Conservation (phyloP, 2,888 invertebrate species). For the Iphiclides podalirius region DNA sequence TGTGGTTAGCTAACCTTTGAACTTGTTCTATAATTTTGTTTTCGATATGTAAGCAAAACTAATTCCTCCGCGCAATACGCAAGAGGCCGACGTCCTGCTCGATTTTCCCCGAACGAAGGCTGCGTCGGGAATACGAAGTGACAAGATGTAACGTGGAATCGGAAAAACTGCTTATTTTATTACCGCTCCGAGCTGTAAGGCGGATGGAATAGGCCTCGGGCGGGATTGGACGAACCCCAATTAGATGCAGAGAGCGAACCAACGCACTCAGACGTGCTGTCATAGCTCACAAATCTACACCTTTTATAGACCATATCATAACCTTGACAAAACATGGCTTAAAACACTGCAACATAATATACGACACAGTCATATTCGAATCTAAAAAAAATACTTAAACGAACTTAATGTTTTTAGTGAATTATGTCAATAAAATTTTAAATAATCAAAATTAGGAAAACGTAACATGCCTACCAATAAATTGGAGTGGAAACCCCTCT, state of each 20-base stretch:
- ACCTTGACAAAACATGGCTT: too few relatives aligned
- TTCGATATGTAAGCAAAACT: conserved; percentile 38
- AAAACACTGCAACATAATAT: too few relatives aligned
- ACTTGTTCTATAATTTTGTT: conserved; percentile 30
- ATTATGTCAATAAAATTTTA: too few relatives aligned
- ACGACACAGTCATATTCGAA: too few relatives aligned
- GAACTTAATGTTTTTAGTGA: too few relatives aligned
- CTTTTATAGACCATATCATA: too few relatives aligned
- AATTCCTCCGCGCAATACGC: conserved; percentile 47
- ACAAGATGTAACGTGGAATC: conserved; percentile 69
- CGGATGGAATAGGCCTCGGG: conserved; percentile 55
- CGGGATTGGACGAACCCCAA: conserved; percentile 54
- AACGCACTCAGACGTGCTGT: conserved; percentile 20
- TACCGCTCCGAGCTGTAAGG: conserved; percentile 55
- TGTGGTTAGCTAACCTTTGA: conserved; percentile 20
- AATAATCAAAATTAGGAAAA: too few relatives aligned
- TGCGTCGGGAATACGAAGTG: conserved; percentile 63
- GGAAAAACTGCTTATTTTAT: conserved; percentile 78
- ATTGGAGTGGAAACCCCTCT: too few relatives aligned
- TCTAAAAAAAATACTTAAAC: too few relatives aligned
- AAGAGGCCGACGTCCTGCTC: conserved; percentile 47
- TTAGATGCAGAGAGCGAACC: conserved; percentile 39
- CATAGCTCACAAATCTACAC: conserved; percentile 1
- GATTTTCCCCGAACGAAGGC: conserved; percentile 56
- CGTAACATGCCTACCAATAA: too few relatives aligned